A percentile compares a stretch with the other conserved stretches of the same genome.
Conservation (phyloP, 2,888 invertebrate genomes). For the Perdita meconis region DNA sequence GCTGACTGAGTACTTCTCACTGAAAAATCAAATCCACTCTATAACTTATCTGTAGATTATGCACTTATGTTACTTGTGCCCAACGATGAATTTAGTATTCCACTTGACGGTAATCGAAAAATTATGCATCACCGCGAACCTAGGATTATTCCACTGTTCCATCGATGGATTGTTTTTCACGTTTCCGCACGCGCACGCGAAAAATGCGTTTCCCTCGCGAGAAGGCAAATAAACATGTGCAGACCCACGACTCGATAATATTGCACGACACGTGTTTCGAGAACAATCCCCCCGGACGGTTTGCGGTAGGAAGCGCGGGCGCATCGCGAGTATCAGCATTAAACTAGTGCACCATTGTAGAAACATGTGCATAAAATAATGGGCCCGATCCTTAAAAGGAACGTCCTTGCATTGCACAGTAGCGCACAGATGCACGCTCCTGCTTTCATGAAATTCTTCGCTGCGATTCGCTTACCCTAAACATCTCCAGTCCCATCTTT, state of each 20-base stretch:
- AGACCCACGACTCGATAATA: slow-evolving; percentile 61
- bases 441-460: slow-evolving; percentile 67
- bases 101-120: not conserved
- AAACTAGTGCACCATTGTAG: slow-evolving; percentile 65
- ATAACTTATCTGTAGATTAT: too few species aligned
- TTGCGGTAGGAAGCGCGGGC: slow-evolving; percentile 59
- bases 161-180: not conserved
- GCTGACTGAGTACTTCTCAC: too few species aligned
- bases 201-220: not conserved
- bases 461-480: slow-evolving; percentile 59
- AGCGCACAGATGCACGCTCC: slow-evolving; percentile 63
- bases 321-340: slow-evolving; percentile 62
- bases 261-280: slow-evolving; percentile 63
- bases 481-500: slow-evolving; percentile 64
- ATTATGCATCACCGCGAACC: not conserved
- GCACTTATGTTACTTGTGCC: too few species aligned
- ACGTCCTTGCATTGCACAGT: slow-evolving; percentile 67
- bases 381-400: slow-evolving; percentile 62
- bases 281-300: slow-evolving; percentile 53
- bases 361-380: slow-evolving; percentile 64
- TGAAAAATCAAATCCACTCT: too few species aligned
- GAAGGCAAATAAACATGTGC: slow-evolving; percentile 57
- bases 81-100: too few species aligned
- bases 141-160: not conserved
- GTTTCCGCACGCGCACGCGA: slow-evolving; percentile 19